Percentiles rank a stretch among this genome's conserved stretches.
Conservation (phyloP, 2,888 invertebrate species). For the Arrhopalites spinosus region DNA sequence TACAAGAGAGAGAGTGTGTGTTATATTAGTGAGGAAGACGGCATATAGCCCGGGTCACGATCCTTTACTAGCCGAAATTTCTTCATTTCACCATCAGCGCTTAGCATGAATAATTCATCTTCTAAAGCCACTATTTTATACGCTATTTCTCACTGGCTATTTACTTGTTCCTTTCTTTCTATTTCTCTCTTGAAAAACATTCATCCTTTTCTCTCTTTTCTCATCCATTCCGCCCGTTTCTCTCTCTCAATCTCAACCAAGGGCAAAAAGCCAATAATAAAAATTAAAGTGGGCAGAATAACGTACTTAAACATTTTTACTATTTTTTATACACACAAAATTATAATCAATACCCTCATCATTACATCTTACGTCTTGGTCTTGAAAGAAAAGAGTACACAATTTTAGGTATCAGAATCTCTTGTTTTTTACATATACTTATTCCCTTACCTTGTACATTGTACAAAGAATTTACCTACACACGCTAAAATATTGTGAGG, state of each 20-base stretch:
- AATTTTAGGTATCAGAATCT: no score
- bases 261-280: conserved; percentile 27
- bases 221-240: background rate
- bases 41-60: conserved; percentile 29
- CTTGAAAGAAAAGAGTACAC: no score
- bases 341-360: no score
- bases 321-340: no score
- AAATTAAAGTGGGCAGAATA: conserved; percentile 24
- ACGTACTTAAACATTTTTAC: conserved; percentile 19
- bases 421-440: no score
- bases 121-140: conserved; percentile 10
- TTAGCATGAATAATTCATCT: conserved; percentile 32
- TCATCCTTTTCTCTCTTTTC: background rate
- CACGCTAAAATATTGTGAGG: no score
- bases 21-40: background rate
- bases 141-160: conserved; percentile 25
- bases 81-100: conserved; percentile 24
- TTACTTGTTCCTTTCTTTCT: conserved; percentile 9
- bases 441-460: no score
- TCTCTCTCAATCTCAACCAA: conserved; percentile 6
- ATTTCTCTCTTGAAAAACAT: background rate
- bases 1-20: background rate
- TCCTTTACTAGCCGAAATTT: conserved; percentile 24
- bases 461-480: no score
- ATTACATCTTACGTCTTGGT: no score